Percentiles rank a stretch among this genome's conserved stretches.
phyloP scores from a whole-genome alignment of 2,888 invertebrate species.

The Tiliacea aurago region DNA sequence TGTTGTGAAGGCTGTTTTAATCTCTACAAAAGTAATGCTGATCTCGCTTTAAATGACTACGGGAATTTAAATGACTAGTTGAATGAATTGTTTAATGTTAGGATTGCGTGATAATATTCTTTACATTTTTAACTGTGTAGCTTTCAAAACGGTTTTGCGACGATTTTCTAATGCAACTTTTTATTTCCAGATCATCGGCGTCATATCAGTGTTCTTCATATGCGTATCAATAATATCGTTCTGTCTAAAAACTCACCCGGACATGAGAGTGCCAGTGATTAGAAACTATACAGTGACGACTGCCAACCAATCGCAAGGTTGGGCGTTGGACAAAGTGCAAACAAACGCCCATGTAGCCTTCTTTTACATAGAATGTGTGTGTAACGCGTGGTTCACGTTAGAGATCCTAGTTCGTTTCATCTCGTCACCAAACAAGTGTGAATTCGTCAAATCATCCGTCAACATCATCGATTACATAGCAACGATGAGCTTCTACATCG shows the following conservation, averaged over 20 bases:
- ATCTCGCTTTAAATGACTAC: constrained; percentile 28
- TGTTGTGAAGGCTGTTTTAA: constrained; percentile 47
- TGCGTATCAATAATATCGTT: constrained; percentile 99
- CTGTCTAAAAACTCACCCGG: constrained; percentile 99
- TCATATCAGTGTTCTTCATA: constrained; percentile 99
- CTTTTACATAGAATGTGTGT: constrained; percentile 99
- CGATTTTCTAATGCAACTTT: constrained; percentile 18
- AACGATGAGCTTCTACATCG: constrained; percentile 99
- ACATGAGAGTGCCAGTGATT: constrained; percentile 98
- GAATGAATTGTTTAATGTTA: constrained; percentile 18
- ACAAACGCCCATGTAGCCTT: constrained; percentile 99
- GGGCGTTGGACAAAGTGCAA: constrained; percentile 97
- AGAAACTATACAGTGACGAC: constrained; percentile 94
- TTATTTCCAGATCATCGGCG: constrained; percentile 97
- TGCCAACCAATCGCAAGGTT: constrained; percentile 93
- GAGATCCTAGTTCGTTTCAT: constrained; percentile 98
- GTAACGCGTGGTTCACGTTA: constrained; percentile 99
- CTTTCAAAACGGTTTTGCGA: background rate
- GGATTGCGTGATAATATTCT: background rate
- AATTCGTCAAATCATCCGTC: constrained; percentile 98
- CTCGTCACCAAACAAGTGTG: constrained; percentile 97
- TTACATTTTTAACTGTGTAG: background rate
- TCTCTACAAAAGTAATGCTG: constrained; percentile 33
- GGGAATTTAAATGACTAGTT: constrained; percentile 30
- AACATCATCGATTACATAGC: constrained; percentile 99